Conservation (phyloP, 2,797 vertebrate genomes). For the Eutrigla gurnardus region DNA sequence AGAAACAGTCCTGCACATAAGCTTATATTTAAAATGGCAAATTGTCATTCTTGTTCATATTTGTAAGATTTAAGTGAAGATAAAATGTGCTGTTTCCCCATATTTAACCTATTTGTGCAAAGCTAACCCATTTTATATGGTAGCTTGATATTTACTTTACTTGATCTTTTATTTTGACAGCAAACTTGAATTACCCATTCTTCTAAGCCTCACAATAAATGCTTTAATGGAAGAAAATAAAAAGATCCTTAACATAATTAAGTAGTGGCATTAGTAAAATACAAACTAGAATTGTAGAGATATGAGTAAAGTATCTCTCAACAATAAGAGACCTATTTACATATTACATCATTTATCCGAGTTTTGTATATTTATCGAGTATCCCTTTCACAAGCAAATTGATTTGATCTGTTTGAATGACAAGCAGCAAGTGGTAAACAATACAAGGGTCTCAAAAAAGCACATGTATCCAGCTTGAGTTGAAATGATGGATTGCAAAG, state of each 20-base stretch:
- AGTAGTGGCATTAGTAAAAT: not conserved
- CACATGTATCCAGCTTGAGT: conserved; percentile 23
- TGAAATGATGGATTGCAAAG: conserved; percentile 18
- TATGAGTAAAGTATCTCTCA: not conserved
- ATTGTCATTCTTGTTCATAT: not conserved
- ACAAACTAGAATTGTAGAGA: not conserved
- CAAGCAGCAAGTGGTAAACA: not conserved
- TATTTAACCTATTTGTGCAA: too few relatives aligned
- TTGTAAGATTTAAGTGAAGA: not conserved
- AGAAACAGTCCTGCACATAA: too few relatives aligned
- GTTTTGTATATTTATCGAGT: too few relatives aligned
- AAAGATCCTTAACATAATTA: not conserved
- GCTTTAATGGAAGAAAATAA: not conserved
- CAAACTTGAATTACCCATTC: not conserved
- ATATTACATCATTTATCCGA: not conserved
- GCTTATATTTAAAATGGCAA: too few relatives aligned
- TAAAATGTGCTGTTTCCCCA: not conserved
- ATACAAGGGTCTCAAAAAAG: conserved; percentile 19
- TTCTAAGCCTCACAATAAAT: not conserved
- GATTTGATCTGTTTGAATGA: conserved; percentile 3
- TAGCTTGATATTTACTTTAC: not conserved
- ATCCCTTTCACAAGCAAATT: not conserved
- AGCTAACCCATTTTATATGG: too few relatives aligned
- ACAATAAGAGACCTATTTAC: not conserved
- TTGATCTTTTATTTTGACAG: too few relatives aligned